Evolutionary conservation across 2,113 vertebrate genomes (phyloP).

Genomic region (Zosterops borbonicus): DNA sequence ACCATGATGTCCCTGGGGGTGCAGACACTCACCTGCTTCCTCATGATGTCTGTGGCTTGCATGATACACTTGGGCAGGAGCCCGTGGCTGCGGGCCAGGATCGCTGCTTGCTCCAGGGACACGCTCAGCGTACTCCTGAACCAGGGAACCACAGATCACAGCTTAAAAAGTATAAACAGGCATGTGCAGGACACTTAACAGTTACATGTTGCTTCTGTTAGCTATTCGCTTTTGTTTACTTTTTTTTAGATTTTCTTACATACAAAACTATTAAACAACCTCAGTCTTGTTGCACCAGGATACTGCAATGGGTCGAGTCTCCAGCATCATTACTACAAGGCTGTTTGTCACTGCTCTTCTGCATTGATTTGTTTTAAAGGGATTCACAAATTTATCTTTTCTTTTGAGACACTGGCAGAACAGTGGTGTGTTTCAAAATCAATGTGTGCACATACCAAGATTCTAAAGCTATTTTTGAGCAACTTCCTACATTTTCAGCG

Average conservation of each 20-base stretch:
- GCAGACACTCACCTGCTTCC: slow-evolving; percentile 85
- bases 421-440: not conserved
- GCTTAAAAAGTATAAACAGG: not conserved
- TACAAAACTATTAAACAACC: not conserved
- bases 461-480: not conserved
- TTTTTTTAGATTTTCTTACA: not conserved
- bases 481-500: not conserved
- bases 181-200: not conserved
- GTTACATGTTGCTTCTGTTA: not conserved
- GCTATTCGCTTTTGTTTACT: not conserved
- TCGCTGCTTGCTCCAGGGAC: slow-evolving; percentile 92
- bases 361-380: not conserved
- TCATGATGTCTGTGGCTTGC: slow-evolving; percentile 98
- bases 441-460: not conserved
- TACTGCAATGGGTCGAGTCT: not conserved
- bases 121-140: slow-evolving; percentile 88
- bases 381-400: not conserved
- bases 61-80: slow-evolving; percentile 94
- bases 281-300: not conserved
- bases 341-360: not conserved
- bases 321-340: not conserved
- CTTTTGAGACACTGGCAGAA: not conserved
- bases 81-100: slow-evolving; percentile 90
- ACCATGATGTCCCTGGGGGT: rapidly evolving
- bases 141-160: not conserved